Base-by-base conservation (phyloP, 2,113 vertebrate species). In the Taxidea taxus region DNA sequence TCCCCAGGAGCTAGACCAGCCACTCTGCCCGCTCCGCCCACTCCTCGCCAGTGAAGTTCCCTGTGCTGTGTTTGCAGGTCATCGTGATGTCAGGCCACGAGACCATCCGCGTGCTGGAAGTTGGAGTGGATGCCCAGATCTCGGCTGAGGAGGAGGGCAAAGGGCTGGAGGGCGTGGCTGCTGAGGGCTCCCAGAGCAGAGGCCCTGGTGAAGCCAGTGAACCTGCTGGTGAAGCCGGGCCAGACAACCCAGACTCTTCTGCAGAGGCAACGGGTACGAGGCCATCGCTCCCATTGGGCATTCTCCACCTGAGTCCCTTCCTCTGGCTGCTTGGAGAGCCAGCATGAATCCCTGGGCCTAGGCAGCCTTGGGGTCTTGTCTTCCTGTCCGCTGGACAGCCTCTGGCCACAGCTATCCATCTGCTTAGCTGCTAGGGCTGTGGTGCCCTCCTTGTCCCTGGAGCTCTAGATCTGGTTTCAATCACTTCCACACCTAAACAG, bases 51-150 rank as follows among this genome's bases (percentile, higher is more conserved):
- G 81, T 62, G 88, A 42, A 21, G 54, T 47, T 23, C 74, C 11
- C 56, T 18, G 34, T 93, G n/a, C 7, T 98, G 42, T 87, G 0
- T 77, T 88, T 91, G 20, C 98, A 99, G 99, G 99, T 99, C 88
- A 99, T 99, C 95, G 99, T 99, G 98, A 99, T 99, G 99, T 99
- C 99, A 72, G 97, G 99, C 96, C 99, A 99, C 9, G 99, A 99
- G 98, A 99, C 99, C 39, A 99, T 99, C 98, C 99, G 99, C 4
- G 99, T 99, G 93, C 98, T 99, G 82, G 99, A 99, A 98, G 99
- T 99, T 13, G 99, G 99, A 21, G 99, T 99, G 42, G 99, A 99
- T 4, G 84, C 98, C 1, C 98, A 99, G 44, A 97, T 99, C 58
- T 98, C 99, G 0, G 96, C 98, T 3, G 99, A 99, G 23, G 98